Conservation (phyloP, 2,888 invertebrate genomes). For the Nemapogon koenigi region DNA sequence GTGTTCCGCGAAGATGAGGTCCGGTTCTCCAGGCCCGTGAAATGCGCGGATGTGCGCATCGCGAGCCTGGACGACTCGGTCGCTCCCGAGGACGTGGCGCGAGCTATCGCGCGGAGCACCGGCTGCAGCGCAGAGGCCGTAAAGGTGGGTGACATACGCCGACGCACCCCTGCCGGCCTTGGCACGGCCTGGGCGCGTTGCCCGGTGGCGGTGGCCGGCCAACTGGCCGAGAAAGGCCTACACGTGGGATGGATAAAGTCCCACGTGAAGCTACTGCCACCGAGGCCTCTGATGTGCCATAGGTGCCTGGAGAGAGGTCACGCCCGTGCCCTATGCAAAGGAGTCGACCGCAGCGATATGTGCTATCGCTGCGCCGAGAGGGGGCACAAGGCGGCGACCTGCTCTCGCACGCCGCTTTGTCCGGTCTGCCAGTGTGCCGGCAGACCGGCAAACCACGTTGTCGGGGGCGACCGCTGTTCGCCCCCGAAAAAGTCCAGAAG, state of each 20-base stretch:
- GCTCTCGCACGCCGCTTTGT: background rate
- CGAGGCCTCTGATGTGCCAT: slow-evolving; percentile 2
- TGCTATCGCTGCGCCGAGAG: slow-evolving; percentile 4
- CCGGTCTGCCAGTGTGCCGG: background rate
- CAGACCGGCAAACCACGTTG: background rate
- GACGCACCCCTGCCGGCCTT: background rate
- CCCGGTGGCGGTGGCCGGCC: slow-evolving; percentile 5
- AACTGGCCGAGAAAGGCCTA: background rate
- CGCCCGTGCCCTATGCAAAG: background rate
- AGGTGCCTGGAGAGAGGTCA: slow-evolving; percentile 5
- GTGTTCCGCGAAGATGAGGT: background rate
- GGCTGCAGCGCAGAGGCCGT: background rate
- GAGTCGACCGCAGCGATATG: slow-evolving; percentile 4
- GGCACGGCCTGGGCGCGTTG: slow-evolving; percentile 4
- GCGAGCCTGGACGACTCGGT: slow-evolving; percentile 8
- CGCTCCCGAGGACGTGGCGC: background rate
- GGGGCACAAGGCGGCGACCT: background rate
- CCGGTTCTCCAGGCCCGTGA: slow-evolving; percentile 1
- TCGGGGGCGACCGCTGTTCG: background rate
- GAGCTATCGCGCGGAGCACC: background rate
- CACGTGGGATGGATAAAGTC: slow-evolving; percentile 7
- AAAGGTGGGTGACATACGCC: background rate
- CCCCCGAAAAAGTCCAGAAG: background rate
- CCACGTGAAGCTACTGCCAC: background rate
- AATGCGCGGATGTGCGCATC: slow-evolving; percentile 3